These are phyloP conservation scores for Carterocephalus palaemon DNA, from an alignment of 2,888 invertebrate genomes.

Conservation along the genomic window DNA sequence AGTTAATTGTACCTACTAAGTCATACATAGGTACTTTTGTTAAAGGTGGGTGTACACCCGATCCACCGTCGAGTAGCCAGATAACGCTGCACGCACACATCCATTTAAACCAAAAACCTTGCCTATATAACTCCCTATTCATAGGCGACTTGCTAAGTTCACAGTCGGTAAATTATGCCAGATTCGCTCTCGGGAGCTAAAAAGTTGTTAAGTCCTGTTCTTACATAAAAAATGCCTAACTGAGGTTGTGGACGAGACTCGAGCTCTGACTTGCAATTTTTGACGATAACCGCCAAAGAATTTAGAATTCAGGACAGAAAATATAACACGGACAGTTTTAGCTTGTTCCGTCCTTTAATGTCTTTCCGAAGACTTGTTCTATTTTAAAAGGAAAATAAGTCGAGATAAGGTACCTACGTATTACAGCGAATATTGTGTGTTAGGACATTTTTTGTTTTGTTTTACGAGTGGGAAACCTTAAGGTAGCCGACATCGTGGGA, in stretches of 20 bases:
- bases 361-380: conserved; percentile 3
- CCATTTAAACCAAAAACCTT: no score
- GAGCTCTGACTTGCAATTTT: conserved; percentile 7
- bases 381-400: not conserved
- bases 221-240: conserved; percentile 22
- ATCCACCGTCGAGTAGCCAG: no score
- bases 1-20: no score
- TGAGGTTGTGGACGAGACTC: conserved; percentile 2
- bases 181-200: conserved; percentile 33
- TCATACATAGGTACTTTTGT: no score
- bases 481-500: no score
- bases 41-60: no score
- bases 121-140: no score
- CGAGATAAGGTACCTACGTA: no score
- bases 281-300: conserved; percentile 16
- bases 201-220: conserved; percentile 29
- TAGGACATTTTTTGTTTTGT: no score
- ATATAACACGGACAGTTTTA: conserved; percentile 16
- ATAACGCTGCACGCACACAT: no score
- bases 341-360: conserved; percentile 8
- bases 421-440: no score
- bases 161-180: conserved; percentile 35
- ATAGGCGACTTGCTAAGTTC: conserved; percentile 28
- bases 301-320: conserved; percentile 5
- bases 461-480: no score